Evolutionary conservation across 2,113 vertebrate species (phyloP), one percentile per base, ranked within the genome.

Genomic region (Acinonyx jubatus): DNA sequence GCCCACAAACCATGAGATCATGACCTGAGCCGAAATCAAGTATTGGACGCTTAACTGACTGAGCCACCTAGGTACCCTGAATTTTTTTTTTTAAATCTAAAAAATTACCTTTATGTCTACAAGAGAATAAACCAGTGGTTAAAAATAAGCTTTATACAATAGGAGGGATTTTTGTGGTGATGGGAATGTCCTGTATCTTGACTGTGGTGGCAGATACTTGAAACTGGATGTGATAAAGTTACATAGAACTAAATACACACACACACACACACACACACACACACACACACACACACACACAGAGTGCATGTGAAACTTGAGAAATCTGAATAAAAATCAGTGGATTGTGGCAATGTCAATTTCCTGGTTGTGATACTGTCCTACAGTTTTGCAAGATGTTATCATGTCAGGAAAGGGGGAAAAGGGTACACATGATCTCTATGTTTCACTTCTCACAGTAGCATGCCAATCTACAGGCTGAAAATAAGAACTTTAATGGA

Each of bases 401-500:
- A 82, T 69, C 55, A 65, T 18, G 29, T 78, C 11, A 81, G 65
- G 65, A 80, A 73, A 80, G 31, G 66, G 19, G 48, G 23, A 31
- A 81, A 85, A 25, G 9, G 45, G 7, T 27, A 27, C 6, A 81
- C 5, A 31, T 36, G 41, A 86, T 50, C 11, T 61, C 68, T 89
- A 27, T 65, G 57, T 61, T 79, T 61, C 31, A 63, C 25, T 57
- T 68, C 31, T 82, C 55, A 66, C 7, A 68, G 68, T 4, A 8
- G 48, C 38, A 38, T 10, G n/a, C n/a, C 36, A 81, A 74, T 63
- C 65, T 94, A 63, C 6, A 66, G 57, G 5, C 29, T 82, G 45
- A 87, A 78, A 80, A 71, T 50, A 45, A 89, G 68, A 74, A 29
- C 50, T 15, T 89, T 38, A 92, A 89, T 96, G 94, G 93, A 82